phyloP scores from a whole-genome alignment of 2,888 invertebrate species.

The Hydropsyche betteni region DNA sequence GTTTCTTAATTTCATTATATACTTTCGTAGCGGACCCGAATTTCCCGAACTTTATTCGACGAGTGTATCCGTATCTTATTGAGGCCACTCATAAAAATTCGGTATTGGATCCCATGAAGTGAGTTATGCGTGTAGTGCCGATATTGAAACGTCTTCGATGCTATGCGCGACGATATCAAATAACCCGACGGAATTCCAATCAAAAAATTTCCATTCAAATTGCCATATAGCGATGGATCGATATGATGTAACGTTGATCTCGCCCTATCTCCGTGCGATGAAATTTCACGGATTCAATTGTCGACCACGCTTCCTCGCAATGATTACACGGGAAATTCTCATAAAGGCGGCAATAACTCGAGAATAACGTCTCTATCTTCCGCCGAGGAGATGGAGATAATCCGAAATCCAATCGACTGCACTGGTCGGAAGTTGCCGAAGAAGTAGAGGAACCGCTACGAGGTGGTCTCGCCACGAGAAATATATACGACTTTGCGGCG shows the following conservation, averaged over 20 bases:
- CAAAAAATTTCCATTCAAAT: neutral
- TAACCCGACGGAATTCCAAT: constrained; percentile 8
- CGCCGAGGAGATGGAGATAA: constrained; percentile 13
- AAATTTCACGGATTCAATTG: neutral
- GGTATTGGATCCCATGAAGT: too few species aligned
- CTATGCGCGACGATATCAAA: too few species aligned
- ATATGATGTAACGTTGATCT: neutral
- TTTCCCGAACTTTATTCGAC: too few species aligned
- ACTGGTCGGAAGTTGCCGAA: constrained; percentile 5
- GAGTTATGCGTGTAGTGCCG: too few species aligned
- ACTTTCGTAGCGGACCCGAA: too few species aligned
- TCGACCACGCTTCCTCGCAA: neutral
- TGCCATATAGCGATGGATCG: neutral
- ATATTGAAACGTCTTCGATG: too few species aligned
- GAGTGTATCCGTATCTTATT: too few species aligned
- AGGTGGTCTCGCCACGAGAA: neutral
- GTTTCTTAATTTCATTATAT: too few species aligned
- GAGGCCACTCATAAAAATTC: too few species aligned
- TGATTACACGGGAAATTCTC: neutral
- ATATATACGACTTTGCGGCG: constrained; percentile 29
- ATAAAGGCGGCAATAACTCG: constrained; percentile 10
- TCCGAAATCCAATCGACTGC: constrained; percentile 29
- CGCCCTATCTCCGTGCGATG: neutral
- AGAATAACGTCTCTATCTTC: constrained; percentile 22
- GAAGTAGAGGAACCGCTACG: neutral